Evolutionary conservation across 1,140 invertebrate species (phyloP).

Genomic region (Mercenaria mercenaria): DNA sequence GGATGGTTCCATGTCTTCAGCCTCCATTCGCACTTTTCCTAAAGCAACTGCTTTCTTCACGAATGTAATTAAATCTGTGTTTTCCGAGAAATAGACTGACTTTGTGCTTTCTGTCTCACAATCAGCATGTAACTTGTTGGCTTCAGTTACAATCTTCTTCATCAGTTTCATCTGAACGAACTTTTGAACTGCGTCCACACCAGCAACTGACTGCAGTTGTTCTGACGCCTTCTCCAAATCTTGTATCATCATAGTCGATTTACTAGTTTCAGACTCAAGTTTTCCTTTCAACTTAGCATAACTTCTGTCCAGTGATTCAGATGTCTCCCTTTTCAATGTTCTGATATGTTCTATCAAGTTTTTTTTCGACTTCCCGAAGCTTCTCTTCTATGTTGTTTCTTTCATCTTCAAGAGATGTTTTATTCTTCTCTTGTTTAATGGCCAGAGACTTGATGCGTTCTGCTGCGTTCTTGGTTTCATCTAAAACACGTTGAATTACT

Average conservation of each 20-base stretch:
- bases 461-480: no score
- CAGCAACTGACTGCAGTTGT: not conserved
- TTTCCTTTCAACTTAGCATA: not conserved
- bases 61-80: not conserved
- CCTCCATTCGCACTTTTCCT: not conserved
- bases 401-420: not conserved
- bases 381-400: not conserved
- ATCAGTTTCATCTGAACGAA: not conserved
- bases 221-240: not conserved
- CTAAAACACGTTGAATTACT: no score
- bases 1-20: not conserved
- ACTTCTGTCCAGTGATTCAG: not conserved
- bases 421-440: not conserved
- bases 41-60: not conserved
- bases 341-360: not conserved
- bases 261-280: not conserved
- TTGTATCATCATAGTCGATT: not conserved
- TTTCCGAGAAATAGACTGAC: not conserved
- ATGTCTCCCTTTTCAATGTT: not conserved
- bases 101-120: not conserved
- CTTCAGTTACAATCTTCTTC: not conserved
- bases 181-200: not conserved
- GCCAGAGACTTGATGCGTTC: no score
- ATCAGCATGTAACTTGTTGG: not conserved
- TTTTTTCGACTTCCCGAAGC: not conserved